A percentile compares a stretch with the other conserved stretches of the same genome.
Conservation (phyloP, 2,113 vertebrate species). For the Rhizomys pruinosus region DNA sequence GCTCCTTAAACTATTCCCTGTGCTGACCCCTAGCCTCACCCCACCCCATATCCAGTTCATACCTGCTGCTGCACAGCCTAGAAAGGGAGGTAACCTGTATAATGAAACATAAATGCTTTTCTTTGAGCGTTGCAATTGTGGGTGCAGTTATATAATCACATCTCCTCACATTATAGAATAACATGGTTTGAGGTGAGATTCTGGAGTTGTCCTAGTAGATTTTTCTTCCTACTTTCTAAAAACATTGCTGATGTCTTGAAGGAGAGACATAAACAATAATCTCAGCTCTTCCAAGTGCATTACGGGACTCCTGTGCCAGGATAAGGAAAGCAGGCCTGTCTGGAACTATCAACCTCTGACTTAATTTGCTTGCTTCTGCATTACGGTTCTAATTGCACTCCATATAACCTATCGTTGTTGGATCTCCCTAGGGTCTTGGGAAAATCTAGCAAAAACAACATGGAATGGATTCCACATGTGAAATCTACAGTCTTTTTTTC, state of each 20-base stretch:
- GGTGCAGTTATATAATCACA: not conserved
- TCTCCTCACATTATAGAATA: not conserved
- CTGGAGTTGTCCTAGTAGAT: not conserved
- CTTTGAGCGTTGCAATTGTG: not conserved
- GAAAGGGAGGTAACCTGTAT: not conserved
- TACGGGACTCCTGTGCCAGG: not conserved
- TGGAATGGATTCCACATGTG: slow-evolving; percentile 57
- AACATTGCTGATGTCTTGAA: not conserved
- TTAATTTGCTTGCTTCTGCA: slow-evolving; percentile 11
- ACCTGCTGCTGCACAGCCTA: not conserved
- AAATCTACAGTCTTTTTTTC: slow-evolving; percentile 58
- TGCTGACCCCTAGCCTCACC: not conserved
- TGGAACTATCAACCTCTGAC: slow-evolving; percentile 34
- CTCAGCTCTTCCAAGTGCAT: not conserved
- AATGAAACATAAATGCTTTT: slow-evolving; percentile 13
- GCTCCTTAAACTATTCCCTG: no score
- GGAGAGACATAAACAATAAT: not conserved
- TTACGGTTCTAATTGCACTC: slow-evolving; percentile 35
- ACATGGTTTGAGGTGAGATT: not conserved
- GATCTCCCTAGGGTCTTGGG: slow-evolving; percentile 34
- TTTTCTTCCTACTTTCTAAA: slow-evolving; percentile 42
- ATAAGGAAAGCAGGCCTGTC: not conserved
- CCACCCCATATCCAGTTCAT: not conserved
- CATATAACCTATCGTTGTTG: slow-evolving; percentile 13
- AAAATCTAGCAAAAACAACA: slow-evolving; percentile 60